Evolutionary conservation across 2,113 vertebrate genomes (phyloP).

Genomic region (Raja brachyura): DNA sequence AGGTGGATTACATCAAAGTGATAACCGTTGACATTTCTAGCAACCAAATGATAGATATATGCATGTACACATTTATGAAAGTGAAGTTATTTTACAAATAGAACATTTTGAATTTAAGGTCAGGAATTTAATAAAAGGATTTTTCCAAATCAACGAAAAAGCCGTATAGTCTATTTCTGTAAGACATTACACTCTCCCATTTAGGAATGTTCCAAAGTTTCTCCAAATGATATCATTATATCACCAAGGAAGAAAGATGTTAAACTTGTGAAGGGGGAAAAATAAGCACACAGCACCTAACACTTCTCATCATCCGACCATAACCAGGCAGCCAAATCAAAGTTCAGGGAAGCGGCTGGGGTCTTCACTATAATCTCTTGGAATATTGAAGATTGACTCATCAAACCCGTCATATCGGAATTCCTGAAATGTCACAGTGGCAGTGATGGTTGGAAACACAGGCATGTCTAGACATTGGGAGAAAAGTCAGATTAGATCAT

Average conservation of each 20-base stretch:
- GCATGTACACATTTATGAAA: constrained; percentile 23
- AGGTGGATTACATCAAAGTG: constrained; percentile 54
- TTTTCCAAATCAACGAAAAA: constrained; percentile 25
- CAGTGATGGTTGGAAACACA: constrained; percentile 96
- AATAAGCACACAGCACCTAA: constrained; percentile 20
- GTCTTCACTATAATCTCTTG: constrained; percentile 92
- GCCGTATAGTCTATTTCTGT: constrained; percentile 3
- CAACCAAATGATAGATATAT: constrained; percentile 30
- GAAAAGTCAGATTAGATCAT: background rate
- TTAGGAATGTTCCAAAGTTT: constrained; percentile 34
- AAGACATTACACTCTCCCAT: constrained; percentile 31
- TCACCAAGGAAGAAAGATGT: background rate
- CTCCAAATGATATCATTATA: constrained; percentile 6
- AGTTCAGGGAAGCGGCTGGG: constrained; percentile 96
- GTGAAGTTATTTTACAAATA: constrained; percentile 32
- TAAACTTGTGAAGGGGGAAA: background rate
- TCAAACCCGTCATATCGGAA: constrained; percentile 90
- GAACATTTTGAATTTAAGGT: constrained; percentile 19
- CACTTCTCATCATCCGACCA: background rate
- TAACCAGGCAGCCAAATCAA: constrained; percentile 51
- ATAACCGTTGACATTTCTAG: constrained; percentile 50
- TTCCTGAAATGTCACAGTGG: constrained; percentile 98
- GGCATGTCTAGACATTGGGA: constrained; percentile 73
- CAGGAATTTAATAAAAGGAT: constrained; percentile 35
- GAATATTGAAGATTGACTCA: constrained; percentile 81